Evolutionary conservation across 2,888 invertebrate species (phyloP), one percentile per base, ranked within the genome.

Genomic region (Conus canariensis): DNA sequence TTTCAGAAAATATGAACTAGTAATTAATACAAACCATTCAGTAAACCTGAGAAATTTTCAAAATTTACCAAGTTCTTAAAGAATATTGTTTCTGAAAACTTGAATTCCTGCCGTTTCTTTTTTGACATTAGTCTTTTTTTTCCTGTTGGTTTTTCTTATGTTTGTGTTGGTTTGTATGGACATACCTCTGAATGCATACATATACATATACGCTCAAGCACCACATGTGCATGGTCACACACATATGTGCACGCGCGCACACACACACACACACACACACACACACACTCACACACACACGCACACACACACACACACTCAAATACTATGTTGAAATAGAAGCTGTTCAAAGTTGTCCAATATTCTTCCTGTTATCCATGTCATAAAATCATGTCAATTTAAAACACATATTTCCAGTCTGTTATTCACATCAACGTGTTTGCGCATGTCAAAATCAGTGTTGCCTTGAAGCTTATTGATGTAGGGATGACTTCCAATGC

Each of bases 191-290:
- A 45, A 64, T 64, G 64, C 64, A 16, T 64, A 64, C 64, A 64
- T 64, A 77, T 14, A 77, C 82, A 82, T 56, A 82, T 16, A 82
- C 82, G 56, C 82, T 56, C 82, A 82, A 14, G 16, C 82, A 82
- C 82, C 56, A 56, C 82, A 56, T 16, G 16, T 19, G 16, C 82
- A 82, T 6, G 16, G 56, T 56, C 45, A 82, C 82, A 82, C 82
- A 56, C 22, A 56, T 56, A 82, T 56, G 19, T 14, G 19, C 82
- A 56, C 82, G 19, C 56, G 56, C 58, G 56, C 58, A 58, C 82
- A 82, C 82, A 56, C 82, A 82, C 82, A 56, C 82, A 56, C 82
- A 19, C 30, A 30, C 80, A 80, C 77, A 77, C 77, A 77, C 77
- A 30, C 74, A 74, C 74, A 74, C 74, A 22, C 74, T 45, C 45